These are phyloP conservation scores for Smutsia gigantea DNA, from an alignment of 2,797 vertebrate genomes.

Conservation along the genomic window DNA sequence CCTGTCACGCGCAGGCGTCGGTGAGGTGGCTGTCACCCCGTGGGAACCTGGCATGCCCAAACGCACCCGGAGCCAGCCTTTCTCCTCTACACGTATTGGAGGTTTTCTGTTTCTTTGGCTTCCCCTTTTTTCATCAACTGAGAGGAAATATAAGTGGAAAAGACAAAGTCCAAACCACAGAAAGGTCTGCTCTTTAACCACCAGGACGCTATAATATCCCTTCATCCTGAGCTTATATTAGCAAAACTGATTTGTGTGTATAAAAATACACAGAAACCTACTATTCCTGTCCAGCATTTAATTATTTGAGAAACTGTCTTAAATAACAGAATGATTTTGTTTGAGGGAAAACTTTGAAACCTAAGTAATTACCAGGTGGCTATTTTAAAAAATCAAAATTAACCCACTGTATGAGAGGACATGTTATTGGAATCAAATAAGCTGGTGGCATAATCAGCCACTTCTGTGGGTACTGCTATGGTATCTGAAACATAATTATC, in stretches of 20 bases:
- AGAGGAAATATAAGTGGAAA: background rate
- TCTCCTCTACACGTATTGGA: background rate
- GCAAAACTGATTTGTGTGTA: background rate
- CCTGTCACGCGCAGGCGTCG: background rate
- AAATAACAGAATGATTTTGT: conserved; percentile 69
- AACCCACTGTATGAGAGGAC: conserved; percentile 76
- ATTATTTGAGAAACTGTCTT: conserved; percentile 68
- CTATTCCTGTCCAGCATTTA: conserved; percentile 65
- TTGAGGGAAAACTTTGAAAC: conserved; percentile 60
- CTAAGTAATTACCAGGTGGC: conserved; percentile 57
- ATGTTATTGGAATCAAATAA: conserved; percentile 80
- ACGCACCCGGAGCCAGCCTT: background rate
- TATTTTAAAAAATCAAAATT: conserved; percentile 61
- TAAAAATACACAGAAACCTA: conserved; percentile 62
- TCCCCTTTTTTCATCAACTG: background rate
- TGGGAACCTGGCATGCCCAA: background rate
- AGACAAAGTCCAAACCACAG: background rate
- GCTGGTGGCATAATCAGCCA: conserved; percentile 77
- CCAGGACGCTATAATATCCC: background rate
- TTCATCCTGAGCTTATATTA: conserved; percentile 12
- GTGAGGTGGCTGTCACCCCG: background rate
- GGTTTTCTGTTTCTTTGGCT: background rate
- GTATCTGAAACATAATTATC: conserved; percentile 88
- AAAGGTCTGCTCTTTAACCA: background rate
- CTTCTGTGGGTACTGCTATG: conserved; percentile 80